Evolutionary conservation across 2,888 invertebrate species (phyloP), one percentile per base, ranked within the genome.

Genomic region (Phania funesta): DNA sequence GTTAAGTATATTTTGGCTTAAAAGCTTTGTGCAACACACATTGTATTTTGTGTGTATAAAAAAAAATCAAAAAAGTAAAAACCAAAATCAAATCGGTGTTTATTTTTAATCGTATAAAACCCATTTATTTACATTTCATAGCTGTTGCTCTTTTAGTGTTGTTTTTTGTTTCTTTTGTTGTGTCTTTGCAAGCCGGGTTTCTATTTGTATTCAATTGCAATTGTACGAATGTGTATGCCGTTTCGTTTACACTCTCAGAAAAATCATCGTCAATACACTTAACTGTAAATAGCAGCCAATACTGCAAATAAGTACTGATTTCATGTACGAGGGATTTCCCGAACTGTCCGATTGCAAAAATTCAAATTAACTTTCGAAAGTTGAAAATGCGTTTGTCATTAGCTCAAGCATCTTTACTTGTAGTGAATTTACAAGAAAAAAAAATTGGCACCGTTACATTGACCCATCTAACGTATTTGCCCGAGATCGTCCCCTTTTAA

Each of bases 51-150:
- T 81, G 38, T 67, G 29, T 20, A 56, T 11, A 41, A 46, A 52
- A 54, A 62, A 60, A 84, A 32, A 68, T 4, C 50, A 32, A 67
- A 0, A 48, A 48, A 13, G n/a, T 32, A 52, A 50, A 78, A 82
- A 83, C 83, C 80, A 83, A 80, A 73, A 64, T 73, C 76, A 71
- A 65, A 71, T 58, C 83, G 50, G 83, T 85, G 16, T 73, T 67
- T n/a, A 46, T 71, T 60, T 50, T 76, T 68, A 48, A 52, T 73
- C 54, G 48, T 67, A 29, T 44, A 35, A 60, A 58, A 67, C 62
- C 52, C 52, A 41, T 65, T 73, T 71, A 56, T 65, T 83, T 58
- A 60, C 26, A 65, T 56, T 46, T 62, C 35, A 44, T 62, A 44
- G 29, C 82, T 64, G 24, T 67, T 48, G 18, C 16, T 44, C 16